Percentiles rank a stretch among this genome's conserved stretches.
phyloP scores from a whole-genome alignment of 2,113 vertebrate genomes.

The Tonatia bakeri region DNA sequence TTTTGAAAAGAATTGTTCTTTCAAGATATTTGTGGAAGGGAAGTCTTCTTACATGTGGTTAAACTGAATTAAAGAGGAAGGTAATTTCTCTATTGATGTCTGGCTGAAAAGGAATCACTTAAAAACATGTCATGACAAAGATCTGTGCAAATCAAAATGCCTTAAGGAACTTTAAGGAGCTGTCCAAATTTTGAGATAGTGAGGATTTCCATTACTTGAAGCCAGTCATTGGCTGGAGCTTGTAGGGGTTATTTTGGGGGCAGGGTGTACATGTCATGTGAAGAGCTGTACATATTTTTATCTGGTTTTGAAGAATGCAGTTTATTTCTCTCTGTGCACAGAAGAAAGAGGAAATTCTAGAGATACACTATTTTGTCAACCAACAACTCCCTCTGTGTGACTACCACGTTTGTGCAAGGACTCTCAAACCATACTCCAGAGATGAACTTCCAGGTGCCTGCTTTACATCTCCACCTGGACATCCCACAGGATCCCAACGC shows the following conservation, averaged over 20 bases:
- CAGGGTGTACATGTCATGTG: background rate
- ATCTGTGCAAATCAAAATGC: slow-evolving; percentile 18
- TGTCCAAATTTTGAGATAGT: background rate
- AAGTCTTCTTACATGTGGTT: background rate
- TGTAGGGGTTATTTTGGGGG: background rate
- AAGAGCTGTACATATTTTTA: background rate
- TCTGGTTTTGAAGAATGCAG: background rate
- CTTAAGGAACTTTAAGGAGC: background rate
- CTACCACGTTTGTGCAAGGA: background rate
- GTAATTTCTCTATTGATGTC: background rate
- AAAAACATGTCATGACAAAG: background rate
- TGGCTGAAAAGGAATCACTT: background rate
- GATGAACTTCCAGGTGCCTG: background rate
- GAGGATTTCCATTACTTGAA: background rate
- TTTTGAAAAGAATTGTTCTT: slow-evolving; percentile 1
- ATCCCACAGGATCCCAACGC: background rate
- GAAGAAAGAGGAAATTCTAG: background rate
- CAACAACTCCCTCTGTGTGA: background rate
- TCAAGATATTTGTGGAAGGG: background rate
- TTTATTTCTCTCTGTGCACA: slow-evolving; percentile 8
- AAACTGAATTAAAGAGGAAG: background rate
- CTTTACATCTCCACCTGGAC: background rate
- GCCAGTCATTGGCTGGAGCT: background rate
- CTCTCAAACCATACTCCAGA: background rate
- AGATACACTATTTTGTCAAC: background rate